A percentile compares a stretch with the other conserved stretches of the same genome.
phyloP scores from a whole-genome alignment of 1,140 invertebrate genomes.

The Tenebrio molitor region DNA sequence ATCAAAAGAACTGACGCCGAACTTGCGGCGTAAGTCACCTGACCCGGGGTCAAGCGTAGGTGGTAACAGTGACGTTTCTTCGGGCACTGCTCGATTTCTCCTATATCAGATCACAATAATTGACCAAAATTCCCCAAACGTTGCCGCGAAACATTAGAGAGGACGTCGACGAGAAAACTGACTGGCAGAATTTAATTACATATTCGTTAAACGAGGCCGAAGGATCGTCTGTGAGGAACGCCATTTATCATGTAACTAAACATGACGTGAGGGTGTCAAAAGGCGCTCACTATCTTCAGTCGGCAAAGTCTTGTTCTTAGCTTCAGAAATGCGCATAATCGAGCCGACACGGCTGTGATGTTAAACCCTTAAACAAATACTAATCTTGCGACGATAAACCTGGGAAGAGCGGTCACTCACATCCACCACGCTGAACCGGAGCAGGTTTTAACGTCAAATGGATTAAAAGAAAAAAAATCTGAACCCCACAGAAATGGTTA shows the following conservation, averaged over 20 bases:
- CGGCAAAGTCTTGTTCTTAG: slow-evolving; percentile 32
- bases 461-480: slow-evolving; percentile 16
- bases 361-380: slow-evolving; percentile 51
- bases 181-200: slow-evolving; percentile 55
- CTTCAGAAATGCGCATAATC: slow-evolving; percentile 28
- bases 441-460: slow-evolving; percentile 31
- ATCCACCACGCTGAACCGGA: slow-evolving; percentile 17
- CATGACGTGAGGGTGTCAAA: slow-evolving; percentile 52
- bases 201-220: slow-evolving; percentile 46
- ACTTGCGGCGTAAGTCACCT: slow-evolving; percentile 33
- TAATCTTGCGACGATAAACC: slow-evolving; percentile 42
- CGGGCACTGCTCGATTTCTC: slow-evolving; percentile 20
- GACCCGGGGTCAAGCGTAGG: slow-evolving; percentile 41
- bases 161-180: no score
- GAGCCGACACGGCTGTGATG: slow-evolving; percentile 37
- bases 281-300: slow-evolving; percentile 41
- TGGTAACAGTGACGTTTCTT: background rate
- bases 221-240: slow-evolving; percentile 49
- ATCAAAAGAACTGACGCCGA: slow-evolving; percentile 45
- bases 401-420: slow-evolving; percentile 29
- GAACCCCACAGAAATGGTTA: background rate
- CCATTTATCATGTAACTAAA: slow-evolving; percentile 53
- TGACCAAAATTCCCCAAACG: slow-evolving; percentile 33
- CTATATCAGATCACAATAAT: slow-evolving; percentile 1
- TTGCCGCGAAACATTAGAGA: no score